Percentiles rank a stretch among this genome's conserved stretches.
Evolutionary conservation across 2,797 vertebrate genomes (phyloP).

Genomic region (Ctenosaura bakeri): DNA sequence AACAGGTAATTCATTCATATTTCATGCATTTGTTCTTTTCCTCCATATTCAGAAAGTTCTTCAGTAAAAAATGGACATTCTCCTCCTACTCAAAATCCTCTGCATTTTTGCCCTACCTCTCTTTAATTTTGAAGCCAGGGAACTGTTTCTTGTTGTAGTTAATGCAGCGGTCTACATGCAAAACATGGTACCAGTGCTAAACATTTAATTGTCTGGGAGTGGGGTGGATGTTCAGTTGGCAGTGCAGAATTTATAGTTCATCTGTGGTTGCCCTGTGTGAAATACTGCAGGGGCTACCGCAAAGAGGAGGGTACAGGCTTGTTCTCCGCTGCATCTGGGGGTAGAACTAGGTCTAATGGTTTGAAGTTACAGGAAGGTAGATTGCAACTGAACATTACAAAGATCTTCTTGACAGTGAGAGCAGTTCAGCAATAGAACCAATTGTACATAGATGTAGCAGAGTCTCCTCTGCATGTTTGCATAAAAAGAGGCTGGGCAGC

Average conservation of each 20-base stretch:
- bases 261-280: neutral
- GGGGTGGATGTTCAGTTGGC: neutral
- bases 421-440: no score
- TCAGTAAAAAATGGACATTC: neutral
- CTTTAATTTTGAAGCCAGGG: neutral
- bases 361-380: no score
- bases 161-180: neutral
- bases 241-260: neutral
- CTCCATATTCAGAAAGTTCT: neutral
- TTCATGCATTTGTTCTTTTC: conserved; percentile 1
- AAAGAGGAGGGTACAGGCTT: no score
- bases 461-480: no score
- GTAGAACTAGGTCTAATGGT: no score
- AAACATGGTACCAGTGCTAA: neutral
- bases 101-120: neutral
- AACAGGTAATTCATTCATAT: conserved; percentile 84
- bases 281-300: no score
- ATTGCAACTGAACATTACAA: no score
- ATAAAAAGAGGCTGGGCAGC: no score
- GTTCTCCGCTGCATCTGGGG: no score
- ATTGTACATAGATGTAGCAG: no score
- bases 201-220: neutral
- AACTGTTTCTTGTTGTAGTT: neutral
- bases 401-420: no score
- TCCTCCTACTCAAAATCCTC: neutral